These are phyloP conservation scores for Cyclophora albipunctata DNA, from an alignment of 2,888 invertebrate genomes.

Conservation along the genomic window DNA sequence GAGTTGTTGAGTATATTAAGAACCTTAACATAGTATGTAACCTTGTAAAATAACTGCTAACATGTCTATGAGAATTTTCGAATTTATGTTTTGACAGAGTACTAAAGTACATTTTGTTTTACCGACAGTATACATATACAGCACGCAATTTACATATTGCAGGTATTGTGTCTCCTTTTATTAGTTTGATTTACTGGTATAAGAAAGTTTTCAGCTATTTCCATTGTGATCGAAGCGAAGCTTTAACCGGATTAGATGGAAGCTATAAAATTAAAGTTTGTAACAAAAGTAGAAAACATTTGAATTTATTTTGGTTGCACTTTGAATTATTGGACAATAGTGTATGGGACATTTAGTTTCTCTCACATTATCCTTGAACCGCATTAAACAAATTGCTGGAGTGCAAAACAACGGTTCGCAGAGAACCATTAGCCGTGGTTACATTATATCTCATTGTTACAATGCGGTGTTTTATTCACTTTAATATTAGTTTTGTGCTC, in stretches of 20 bases:
- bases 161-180: too few species aligned
- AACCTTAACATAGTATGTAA: background rate
- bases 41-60: background rate
- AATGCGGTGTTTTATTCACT: too few species aligned
- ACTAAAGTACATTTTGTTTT: too few species aligned
- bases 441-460: background rate
- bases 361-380: conserved; percentile 6
- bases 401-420: conserved; percentile 9
- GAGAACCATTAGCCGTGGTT: conserved; percentile 3
- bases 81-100: too few species aligned
- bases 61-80: too few species aligned
- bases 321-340: too few species aligned
- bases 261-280: too few species aligned
- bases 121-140: too few species aligned
- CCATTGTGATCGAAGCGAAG: background rate
- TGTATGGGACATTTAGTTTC: background rate
- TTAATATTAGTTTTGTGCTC: background rate
- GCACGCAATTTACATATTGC: too few species aligned
- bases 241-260: too few species aligned
- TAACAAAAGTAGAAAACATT: too few species aligned
- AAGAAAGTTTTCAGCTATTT: background rate
- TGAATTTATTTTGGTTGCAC: too few species aligned
- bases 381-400: conserved; percentile 9
- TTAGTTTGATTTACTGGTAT: background rate
- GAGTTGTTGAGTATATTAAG: background rate